Conservation (phyloP, 2,113 vertebrate species). For the Carassius carassius region DNA sequence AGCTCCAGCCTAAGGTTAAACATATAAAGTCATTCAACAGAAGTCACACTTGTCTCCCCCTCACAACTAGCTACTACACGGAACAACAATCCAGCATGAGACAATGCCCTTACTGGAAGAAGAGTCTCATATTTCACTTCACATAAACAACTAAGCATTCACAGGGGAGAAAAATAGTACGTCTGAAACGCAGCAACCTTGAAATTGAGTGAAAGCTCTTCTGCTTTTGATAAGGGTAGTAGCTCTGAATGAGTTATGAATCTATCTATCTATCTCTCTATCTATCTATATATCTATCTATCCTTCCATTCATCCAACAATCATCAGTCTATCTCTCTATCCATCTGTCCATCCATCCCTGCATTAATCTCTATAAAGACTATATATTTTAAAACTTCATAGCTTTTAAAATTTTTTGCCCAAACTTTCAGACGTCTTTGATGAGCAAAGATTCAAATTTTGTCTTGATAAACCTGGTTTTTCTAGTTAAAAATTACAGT, state of each 20-base stretch:
- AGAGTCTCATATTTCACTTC: constrained; percentile 17
- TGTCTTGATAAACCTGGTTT: neutral
- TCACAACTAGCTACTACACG: neutral
- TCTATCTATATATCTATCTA: too few species aligned
- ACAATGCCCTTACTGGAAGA: neutral
- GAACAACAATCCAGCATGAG: neutral
- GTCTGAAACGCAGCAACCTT: constrained; percentile 1
- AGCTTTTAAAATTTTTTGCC: too few species aligned
- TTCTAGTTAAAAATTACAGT: too few species aligned
- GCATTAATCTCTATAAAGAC: too few species aligned
- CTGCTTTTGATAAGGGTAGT: neutral
- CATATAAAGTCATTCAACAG: neutral
- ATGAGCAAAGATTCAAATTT: neutral
- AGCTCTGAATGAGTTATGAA: too few species aligned
- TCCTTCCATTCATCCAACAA: too few species aligned
- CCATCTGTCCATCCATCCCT: too few species aligned
- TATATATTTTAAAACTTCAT: too few species aligned
- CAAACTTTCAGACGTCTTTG: too few species aligned
- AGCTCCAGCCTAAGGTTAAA: neutral
- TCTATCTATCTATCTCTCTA: neutral
- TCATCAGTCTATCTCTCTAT: too few species aligned
- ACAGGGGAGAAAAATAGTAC: neutral
- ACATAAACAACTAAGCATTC: constrained; percentile 28
- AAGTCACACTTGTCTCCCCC: neutral
- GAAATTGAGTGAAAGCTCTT: neutral